Evolutionary conservation across 2,797 vertebrate species (phyloP).

Genomic region (Falco berigora): DNA sequence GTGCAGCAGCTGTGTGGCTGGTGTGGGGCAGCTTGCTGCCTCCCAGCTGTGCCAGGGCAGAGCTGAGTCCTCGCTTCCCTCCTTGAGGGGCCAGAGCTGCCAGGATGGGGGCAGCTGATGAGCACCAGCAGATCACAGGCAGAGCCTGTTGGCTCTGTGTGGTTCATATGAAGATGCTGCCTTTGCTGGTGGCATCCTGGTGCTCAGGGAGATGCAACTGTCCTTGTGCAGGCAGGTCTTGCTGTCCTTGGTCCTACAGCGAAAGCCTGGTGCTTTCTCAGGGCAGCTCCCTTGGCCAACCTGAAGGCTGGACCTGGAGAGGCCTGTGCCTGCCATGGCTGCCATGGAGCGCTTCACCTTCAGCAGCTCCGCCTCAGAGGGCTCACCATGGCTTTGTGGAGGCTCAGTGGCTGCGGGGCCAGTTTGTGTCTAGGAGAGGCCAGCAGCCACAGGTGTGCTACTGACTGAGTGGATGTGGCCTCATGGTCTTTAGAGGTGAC

Average conservation of each 20-base stretch:
- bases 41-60: background rate
- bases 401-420: background rate
- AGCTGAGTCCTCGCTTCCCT: background rate
- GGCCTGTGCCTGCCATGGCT: background rate
- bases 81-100: background rate
- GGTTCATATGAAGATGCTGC: background rate
- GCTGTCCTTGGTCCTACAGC: background rate
- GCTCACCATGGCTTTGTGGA: accelerated
- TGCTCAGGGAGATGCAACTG: background rate
- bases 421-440: background rate
- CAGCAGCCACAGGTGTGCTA: background rate
- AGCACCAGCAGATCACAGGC: background rate
- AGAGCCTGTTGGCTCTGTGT: background rate
- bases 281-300: background rate
- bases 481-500: background rate
- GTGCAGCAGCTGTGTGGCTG: accelerated
- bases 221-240: background rate
- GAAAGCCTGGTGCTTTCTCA: background rate
- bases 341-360: background rate
- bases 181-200: background rate
- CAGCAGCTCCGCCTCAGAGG: background rate
- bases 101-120: background rate
- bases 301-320: background rate
- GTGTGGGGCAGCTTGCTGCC: background rate
- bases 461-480: background rate